A percentile compares a stretch with the other conserved stretches of the same genome.
phyloP scores from a whole-genome alignment of 1,140 invertebrate species.

The Theocolax elegans region DNA sequence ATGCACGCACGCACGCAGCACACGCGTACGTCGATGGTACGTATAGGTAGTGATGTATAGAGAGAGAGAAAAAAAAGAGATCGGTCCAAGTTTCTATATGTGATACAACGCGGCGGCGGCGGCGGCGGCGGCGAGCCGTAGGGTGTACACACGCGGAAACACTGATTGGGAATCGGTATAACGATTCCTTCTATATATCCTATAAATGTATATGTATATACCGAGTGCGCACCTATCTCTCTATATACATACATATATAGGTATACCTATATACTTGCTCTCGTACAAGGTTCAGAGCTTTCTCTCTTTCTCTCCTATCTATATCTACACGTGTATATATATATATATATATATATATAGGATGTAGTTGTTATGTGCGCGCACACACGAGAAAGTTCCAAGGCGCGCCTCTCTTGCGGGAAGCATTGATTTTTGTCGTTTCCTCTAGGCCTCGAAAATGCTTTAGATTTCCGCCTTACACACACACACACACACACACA shows the following conservation, averaged over 20 bases:
- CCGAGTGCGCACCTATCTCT: neutral
- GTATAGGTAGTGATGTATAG: too few relatives aligned
- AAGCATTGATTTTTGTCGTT: neutral
- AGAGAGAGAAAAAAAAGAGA: neutral
- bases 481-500: too few relatives aligned
- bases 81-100: too few relatives aligned
- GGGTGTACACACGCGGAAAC: neutral
- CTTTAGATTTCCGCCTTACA: slow-evolving; percentile 2
- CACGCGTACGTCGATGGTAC: too few relatives aligned
- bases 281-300: neutral
- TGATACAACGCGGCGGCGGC: too few relatives aligned
- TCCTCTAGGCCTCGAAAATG: neutral
- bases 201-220: neutral
- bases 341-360: neutral
- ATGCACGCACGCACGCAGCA: neutral
- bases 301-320: neutral
- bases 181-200: neutral
- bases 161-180: neutral
- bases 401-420: neutral
- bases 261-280: neutral
- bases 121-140: slow-evolving; percentile 1
- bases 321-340: too few relatives aligned
- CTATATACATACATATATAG: neutral
- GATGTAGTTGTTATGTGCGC: slow-evolving; percentile 15
- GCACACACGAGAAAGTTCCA: slow-evolving; percentile 23